Evolutionary conservation across 2,797 vertebrate genomes (phyloP).

Genomic region (Cheirogaleus major): DNA sequence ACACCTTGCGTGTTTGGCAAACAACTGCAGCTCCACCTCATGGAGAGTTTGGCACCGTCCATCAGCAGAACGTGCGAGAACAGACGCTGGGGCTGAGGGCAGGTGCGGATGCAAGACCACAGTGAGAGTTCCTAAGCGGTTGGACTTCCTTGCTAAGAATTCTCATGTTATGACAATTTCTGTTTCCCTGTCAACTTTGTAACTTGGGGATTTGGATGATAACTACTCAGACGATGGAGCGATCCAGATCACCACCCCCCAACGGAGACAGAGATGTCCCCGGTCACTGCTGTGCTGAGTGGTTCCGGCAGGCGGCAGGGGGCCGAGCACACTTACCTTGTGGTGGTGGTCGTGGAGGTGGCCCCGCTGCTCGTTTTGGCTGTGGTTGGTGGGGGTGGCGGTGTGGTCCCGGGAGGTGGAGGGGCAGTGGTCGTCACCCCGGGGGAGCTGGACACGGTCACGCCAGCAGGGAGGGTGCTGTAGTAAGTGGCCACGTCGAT

Average conservation of each 20-base stretch:
- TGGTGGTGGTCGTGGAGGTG: conserved; percentile 72
- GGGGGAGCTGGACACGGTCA: conserved; percentile 84
- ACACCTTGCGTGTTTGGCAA: background rate
- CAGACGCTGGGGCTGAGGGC: background rate
- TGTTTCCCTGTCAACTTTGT: accelerated
- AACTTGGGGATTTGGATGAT: background rate
- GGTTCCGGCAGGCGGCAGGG: accelerated
- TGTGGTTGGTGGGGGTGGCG: conserved; percentile 83
- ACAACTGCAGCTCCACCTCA: too few species aligned
- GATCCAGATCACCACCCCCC: accelerated
- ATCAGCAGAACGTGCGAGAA: background rate
- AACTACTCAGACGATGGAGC: background rate
- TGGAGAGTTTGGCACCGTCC: accelerated
- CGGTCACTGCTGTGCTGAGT: background rate
- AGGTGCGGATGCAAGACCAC: accelerated
- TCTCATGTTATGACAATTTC: background rate
- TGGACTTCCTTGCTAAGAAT: background rate
- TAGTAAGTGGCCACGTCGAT: conserved; percentile 94
- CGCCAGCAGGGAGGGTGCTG: conserved; percentile 87
- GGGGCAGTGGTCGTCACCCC: conserved; percentile 85
- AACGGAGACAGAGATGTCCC: accelerated
- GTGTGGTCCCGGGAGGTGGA: conserved; percentile 88
- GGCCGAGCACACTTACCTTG: conserved; percentile 36
- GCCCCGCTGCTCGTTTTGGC: conserved; percentile 80
- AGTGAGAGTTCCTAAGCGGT: accelerated